phyloP scores from a whole-genome alignment of 1,140 invertebrate genomes.

The Parasteatoda tepidariorum region DNA sequence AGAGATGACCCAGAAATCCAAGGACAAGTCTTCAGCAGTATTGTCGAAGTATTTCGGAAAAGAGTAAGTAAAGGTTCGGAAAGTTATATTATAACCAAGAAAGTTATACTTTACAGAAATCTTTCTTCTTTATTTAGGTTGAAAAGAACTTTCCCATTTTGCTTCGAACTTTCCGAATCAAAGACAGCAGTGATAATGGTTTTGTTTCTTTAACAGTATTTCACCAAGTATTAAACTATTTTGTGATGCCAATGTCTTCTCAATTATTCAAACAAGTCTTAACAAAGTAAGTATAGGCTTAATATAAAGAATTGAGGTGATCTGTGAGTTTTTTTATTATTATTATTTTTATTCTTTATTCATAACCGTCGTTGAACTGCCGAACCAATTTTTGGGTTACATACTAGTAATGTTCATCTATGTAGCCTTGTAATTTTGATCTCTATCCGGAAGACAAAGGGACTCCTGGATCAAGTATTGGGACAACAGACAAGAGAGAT shows the following conservation, averaged over 20 bases:
- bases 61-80: neutral
- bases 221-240: constrained; percentile 50
- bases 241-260: constrained; percentile 46
- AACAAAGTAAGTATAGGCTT: constrained; percentile 3
- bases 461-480: no score
- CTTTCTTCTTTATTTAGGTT: constrained; percentile 8
- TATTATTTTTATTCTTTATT: no score
- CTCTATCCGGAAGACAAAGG: no score
- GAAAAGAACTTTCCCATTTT: constrained; percentile 27
- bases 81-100: neutral
- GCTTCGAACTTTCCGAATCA: constrained; percentile 23
- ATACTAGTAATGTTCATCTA: no score
- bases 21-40: constrained; percentile 27
- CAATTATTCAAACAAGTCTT: constrained; percentile 40
- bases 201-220: constrained; percentile 17
- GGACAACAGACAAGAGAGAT: no score
- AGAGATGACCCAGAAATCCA: constrained; percentile 47
- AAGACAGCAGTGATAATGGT: neutral
- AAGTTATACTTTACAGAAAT: neutral
- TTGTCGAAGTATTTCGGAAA: constrained; percentile 16
- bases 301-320: neutral
- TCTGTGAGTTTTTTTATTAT: no score
- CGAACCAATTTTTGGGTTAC: no score
- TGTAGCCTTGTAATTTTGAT: no score
- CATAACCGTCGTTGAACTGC: no score